These are phyloP conservation scores for Cephus pygmeus DNA, from an alignment of 2,888 invertebrate genomes.

Conservation along the genomic window DNA sequence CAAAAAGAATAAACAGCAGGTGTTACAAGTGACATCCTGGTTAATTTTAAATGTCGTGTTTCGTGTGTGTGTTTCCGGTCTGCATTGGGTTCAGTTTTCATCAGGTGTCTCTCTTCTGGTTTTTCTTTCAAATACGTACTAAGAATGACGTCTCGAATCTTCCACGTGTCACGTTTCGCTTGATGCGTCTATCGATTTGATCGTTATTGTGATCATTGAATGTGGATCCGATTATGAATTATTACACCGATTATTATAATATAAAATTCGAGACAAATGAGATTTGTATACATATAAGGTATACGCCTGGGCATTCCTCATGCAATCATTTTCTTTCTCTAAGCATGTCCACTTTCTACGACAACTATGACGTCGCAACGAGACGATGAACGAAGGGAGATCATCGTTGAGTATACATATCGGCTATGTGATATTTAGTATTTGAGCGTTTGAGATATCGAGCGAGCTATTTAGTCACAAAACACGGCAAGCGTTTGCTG, in stretches of 20 bases:
- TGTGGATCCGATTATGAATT: background rate
- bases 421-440: background rate
- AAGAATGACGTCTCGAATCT: background rate
- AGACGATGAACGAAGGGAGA: background rate
- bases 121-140: background rate
- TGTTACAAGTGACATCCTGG: slow-evolving; percentile 41
- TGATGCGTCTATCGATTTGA: background rate
- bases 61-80: background rate
- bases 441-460: background rate
- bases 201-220: background rate
- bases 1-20: slow-evolving; percentile 55
- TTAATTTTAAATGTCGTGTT: background rate
- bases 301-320: background rate
- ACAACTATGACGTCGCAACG: background rate
- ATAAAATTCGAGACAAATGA: background rate
- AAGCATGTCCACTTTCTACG: background rate
- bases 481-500: background rate
- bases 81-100: background rate
- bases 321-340: background rate
- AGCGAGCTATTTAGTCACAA: background rate
- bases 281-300: background rate
- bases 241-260: background rate
- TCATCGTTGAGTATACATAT: background rate
- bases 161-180: background rate
- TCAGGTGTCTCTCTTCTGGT: background rate